Evolutionary conservation across 1,140 invertebrate species (phyloP), one percentile per base, ranked within the genome.

Genomic region (Drosophila pruinosa): DNA sequence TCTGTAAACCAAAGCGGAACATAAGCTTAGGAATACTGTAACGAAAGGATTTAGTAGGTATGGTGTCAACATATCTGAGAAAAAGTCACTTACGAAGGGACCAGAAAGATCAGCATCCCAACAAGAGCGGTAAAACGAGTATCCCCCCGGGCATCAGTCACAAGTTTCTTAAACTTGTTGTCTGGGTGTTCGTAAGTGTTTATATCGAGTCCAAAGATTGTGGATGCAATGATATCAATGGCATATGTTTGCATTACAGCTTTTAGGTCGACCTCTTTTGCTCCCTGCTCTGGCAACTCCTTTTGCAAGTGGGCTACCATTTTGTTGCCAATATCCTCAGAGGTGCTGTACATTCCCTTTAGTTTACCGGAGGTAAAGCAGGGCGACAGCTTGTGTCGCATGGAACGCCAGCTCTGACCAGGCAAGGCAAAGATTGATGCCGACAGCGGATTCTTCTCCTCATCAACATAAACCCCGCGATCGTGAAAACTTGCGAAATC

Each of bases 301-400:
- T 65, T 75, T 78, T 72, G 39, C 50, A 90, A 14, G 21, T 89
- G 68, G 0, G 73, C 36, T 0, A 83, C 53, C 63, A 94, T 74
- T 22, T 78, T 67, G 43, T 92, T 89, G 8, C 91, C 90, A 21
- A 91, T 90, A 8, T 92, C 90, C 22, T 92, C 82, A 1, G 93
- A 68, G 0, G 92, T 89, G n/a, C 77, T 67, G 31, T 93, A 93
- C 92, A 94, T 94, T 1, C 73, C 76, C 69, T 93, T 94, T 2
- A 94, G 75, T 74, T 94, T 94, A 12, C 91, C 92, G 0, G 93
- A 91, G 0, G 93, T 93, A 67, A 94, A 94, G 3, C 92, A 92
- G 0, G 94, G 93, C 0, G 92, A 92, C 0, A 94, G 67, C 62
- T 92, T 93, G 0, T 90, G 72, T 8, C 93, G 75, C 10, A 94